Evolutionary conservation across 92 coral and sea anemone species (phyloP).

Genomic region (Palythoa caribaeorum): DNA sequence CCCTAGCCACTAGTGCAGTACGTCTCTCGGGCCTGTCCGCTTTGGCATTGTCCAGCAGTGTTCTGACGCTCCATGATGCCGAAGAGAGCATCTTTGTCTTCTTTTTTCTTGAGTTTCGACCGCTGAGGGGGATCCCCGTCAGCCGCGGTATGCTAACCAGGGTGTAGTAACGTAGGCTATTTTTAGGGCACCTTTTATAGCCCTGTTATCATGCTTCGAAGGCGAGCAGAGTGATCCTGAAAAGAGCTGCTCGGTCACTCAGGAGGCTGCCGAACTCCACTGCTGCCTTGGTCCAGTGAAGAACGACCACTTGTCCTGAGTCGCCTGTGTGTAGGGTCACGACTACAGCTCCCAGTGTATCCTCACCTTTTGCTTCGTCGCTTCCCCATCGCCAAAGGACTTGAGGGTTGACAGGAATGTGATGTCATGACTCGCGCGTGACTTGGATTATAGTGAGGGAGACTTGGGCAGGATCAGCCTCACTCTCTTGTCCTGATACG

Average conservation of each 20-base stretch:
- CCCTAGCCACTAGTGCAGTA: slow-evolving; percentile 11
- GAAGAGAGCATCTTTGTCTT: neutral
- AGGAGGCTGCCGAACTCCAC: slow-evolving; percentile 21
- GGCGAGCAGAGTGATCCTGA: slow-evolving; percentile 19
- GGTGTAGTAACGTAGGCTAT: no score
- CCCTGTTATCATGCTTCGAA: neutral
- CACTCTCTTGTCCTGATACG: no score
- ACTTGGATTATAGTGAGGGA: no score
- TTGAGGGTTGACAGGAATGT: neutral
- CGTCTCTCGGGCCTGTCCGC: slow-evolving; percentile 27
- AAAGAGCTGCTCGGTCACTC: neutral
- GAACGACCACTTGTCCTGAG: slow-evolving; percentile 52
- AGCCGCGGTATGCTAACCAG: neutral
- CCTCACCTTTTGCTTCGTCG: slow-evolving; percentile 58
- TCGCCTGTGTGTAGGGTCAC: slow-evolving; percentile 59
- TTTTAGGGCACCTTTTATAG: neutral
- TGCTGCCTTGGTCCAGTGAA: slow-evolving; percentile 17
- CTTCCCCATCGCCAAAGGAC: slow-evolving; percentile 53
- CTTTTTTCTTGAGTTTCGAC: neutral
- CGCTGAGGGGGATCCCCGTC: neutral
- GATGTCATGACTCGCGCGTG: no score
- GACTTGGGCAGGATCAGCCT: no score
- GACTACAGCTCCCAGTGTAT: slow-evolving; percentile 59
- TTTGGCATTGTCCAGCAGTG: neutral
- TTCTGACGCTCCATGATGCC: neutral